A percentile compares a stretch with the other conserved stretches of the same genome.
Evolutionary conservation across 2,888 invertebrate species (phyloP).

Genomic region (Philhelius pedissequus): DNA sequence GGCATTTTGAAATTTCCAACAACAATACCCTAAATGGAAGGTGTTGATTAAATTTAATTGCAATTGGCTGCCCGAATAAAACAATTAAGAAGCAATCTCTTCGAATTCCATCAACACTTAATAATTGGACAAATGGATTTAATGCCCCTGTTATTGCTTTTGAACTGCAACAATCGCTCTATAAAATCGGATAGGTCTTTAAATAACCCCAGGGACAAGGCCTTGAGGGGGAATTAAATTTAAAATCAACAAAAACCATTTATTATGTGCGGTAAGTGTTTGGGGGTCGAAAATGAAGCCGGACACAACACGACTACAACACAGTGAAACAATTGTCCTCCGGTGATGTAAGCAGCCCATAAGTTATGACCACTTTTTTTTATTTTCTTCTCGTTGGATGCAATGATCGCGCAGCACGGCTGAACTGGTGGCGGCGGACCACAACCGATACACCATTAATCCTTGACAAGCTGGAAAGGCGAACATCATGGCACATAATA

Average conservation of each 20-base stretch:
- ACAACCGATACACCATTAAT: constrained; percentile 36
- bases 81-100: constrained; percentile 40
- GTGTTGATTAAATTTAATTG: constrained; percentile 52
- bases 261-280: constrained; percentile 30
- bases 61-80: not conserved
- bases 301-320: too few relatives aligned
- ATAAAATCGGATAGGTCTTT: not conserved
- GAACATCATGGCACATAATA: constrained; percentile 49
- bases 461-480: constrained; percentile 39
- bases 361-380: constrained; percentile 32
- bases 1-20: constrained; percentile 10
- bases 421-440: not conserved
- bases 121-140: constrained; percentile 53
- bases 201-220: constrained; percentile 39
- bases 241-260: constrained; percentile 27
- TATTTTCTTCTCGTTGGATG: not conserved
- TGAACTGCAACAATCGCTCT: not conserved
- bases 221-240: constrained; percentile 44
- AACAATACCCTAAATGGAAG: constrained; percentile 43
- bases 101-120: constrained; percentile 49
- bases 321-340: constrained; percentile 49
- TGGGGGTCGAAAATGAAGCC: too few relatives aligned
- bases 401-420: not conserved
- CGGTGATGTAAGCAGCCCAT: constrained; percentile 60
- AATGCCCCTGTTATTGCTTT: not conserved